These are phyloP conservation scores for Botia kubotai DNA, from an alignment of 2,797 vertebrate species.

Conservation along the genomic window DNA sequence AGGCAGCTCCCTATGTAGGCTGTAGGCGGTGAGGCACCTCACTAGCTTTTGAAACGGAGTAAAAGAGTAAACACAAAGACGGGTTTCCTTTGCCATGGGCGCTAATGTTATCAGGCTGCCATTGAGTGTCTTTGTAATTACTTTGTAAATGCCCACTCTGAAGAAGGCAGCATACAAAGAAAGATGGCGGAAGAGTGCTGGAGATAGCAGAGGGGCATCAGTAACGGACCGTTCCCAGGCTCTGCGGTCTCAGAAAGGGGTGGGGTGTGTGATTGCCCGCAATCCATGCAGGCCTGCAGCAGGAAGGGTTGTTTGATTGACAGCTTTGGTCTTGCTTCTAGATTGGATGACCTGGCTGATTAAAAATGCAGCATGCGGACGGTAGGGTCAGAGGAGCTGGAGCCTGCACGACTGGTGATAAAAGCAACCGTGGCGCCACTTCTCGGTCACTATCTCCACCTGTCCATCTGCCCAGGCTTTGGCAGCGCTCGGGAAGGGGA, in stretches of 20 bases:
- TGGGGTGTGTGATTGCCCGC: conserved; percentile 29
- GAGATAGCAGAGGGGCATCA: conserved; percentile 45
- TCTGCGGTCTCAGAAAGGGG: conserved; percentile 26
- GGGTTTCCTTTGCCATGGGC: conserved; percentile 55
- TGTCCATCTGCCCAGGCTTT: conserved; percentile 79
- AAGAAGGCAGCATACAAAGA: conserved; percentile 45
- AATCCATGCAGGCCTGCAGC: conserved; percentile 38
- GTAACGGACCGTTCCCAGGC: conserved; percentile 47
- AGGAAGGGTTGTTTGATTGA: conserved; percentile 70
- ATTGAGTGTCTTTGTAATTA: conserved; percentile 60
- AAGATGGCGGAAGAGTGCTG: conserved; percentile 47
- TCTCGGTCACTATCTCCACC: conserved; percentile 80
- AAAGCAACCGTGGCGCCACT: conserved; percentile 75
- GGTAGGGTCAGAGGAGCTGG: conserved; percentile 73
- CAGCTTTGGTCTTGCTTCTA: conserved; percentile 71
- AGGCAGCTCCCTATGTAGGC: neutral
- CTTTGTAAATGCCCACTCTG: conserved; percentile 51
- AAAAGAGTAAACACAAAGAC: conserved; percentile 47
- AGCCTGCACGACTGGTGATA: conserved; percentile 75
- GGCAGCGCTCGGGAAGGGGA: conserved; percentile 51
- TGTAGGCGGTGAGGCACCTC: neutral
- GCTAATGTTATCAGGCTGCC: conserved; percentile 68
- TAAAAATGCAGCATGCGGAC: conserved; percentile 79
- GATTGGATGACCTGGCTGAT: conserved; percentile 77
- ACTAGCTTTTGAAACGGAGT: neutral